A percentile compares a stretch with the other conserved stretches of the same genome.
Conservation (phyloP, 2,888 invertebrate genomes). For the Drosophila mulleri region DNA sequence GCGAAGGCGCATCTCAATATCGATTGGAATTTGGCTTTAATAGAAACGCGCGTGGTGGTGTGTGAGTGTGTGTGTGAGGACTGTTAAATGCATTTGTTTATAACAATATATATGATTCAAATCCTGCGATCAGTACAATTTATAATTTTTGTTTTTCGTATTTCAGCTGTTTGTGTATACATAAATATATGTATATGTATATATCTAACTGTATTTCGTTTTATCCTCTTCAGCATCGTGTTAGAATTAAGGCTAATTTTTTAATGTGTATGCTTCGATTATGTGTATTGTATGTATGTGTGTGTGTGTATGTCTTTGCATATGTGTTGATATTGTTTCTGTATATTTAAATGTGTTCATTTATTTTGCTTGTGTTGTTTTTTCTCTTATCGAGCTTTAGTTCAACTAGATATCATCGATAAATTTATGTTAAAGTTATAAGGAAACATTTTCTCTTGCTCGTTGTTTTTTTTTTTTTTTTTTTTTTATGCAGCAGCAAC, state of each 20-base stretch:
- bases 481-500: constrained; percentile 31
- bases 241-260: constrained; percentile 31
- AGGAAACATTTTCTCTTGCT: constrained; percentile 50
- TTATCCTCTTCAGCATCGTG: constrained; percentile 13
- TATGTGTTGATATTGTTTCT: constrained; percentile 3
- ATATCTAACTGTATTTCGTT: constrained; percentile 8
- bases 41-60: not conserved
- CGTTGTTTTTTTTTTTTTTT: not conserved
- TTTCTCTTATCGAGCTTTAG: constrained; percentile 60
- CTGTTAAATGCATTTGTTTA: constrained; percentile 63
- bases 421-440: constrained; percentile 40
- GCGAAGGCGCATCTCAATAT: not conserved
- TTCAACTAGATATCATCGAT: constrained; percentile 61
- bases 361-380: constrained; percentile 25
- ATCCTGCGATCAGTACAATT: constrained; percentile 62
- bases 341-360: constrained; percentile 15
- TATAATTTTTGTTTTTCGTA: constrained; percentile 21
- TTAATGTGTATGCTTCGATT: constrained; percentile 23
- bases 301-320: not conserved
- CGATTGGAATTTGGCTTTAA: constrained; percentile 23
- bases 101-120: constrained; percentile 43
- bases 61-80: constrained; percentile 7
- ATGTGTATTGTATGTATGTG: constrained; percentile 13
- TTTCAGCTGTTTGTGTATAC: constrained; percentile 2
- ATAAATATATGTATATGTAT: not conserved